These are phyloP conservation scores for Microctenopoma lineatum DNA, from an alignment of 2,797 vertebrate genomes.

Conservation along the genomic window DNA sequence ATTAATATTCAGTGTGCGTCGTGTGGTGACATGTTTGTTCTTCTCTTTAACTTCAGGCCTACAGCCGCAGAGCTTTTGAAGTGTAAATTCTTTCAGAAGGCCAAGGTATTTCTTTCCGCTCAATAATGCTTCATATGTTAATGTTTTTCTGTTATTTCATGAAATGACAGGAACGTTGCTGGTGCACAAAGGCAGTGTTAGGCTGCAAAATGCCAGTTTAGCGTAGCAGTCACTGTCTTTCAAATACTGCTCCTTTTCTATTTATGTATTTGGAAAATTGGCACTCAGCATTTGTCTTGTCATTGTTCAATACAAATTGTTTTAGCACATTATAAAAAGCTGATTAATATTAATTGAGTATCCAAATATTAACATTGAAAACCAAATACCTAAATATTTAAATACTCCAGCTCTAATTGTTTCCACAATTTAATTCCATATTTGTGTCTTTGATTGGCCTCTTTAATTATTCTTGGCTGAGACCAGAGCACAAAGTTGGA, in stretches of 20 bases:
- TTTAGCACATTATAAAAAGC: too few species aligned
- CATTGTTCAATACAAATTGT: too few species aligned
- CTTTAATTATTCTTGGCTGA: not conserved
- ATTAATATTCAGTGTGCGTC: conserved; percentile 32
- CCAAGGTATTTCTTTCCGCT: conserved; percentile 90
- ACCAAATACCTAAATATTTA: too few species aligned
- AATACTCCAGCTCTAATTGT: too few species aligned
- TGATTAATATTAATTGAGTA: too few species aligned
- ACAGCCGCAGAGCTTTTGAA: conserved; percentile 99
- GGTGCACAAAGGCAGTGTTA: too few species aligned
- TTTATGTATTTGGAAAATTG: too few species aligned
- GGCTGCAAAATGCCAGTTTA: too few species aligned
- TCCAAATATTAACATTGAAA: not conserved
- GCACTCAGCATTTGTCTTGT: too few species aligned
- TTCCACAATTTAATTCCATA: not conserved
- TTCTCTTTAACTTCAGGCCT: conserved; percentile 86
- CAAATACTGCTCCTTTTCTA: too few species aligned
- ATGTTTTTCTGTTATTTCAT: conserved; percentile 2
- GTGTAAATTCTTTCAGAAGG: conserved; percentile 99
- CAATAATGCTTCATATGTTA: conserved; percentile 7
- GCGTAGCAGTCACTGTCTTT: too few species aligned
- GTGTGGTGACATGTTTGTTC: conserved; percentile 17
- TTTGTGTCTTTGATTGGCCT: not conserved
- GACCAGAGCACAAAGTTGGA: not conserved
- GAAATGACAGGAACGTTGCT: not conserved